A percentile compares a stretch with the other conserved stretches of the same genome.
phyloP scores from a whole-genome alignment of 2,797 vertebrate species.

The Serranus cabrilla region DNA sequence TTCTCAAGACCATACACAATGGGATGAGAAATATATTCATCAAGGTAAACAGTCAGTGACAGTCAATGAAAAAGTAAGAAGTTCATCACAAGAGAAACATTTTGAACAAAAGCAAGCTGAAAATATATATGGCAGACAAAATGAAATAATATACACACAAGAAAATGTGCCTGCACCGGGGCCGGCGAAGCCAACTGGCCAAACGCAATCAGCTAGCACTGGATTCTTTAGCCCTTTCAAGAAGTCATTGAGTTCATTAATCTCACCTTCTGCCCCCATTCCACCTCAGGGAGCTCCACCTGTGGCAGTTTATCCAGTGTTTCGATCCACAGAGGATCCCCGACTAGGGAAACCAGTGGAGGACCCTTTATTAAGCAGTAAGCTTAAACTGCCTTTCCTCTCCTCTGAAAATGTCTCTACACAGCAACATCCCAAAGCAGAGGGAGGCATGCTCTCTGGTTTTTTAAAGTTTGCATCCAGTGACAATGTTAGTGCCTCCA shows the following conservation, averaged over 20 bases:
- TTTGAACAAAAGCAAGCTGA: constrained; percentile 36
- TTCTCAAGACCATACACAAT: constrained; percentile 46
- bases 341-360: constrained; percentile 64
- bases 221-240: constrained; percentile 91
- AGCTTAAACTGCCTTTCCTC: constrained; percentile 83
- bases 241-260: constrained; percentile 91
- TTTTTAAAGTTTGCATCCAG: constrained; percentile 83
- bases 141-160: constrained; percentile 37
- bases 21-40: constrained; percentile 30
- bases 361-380: constrained; percentile 79
- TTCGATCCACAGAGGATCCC: constrained; percentile 83
- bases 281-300: constrained; percentile 77
- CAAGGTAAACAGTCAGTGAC: constrained; percentile 21
- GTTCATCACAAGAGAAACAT: constrained; percentile 51
- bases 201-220: constrained; percentile 64
- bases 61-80: constrained; percentile 37
- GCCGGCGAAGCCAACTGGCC: constrained; percentile 24
- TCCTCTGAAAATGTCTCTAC: constrained; percentile 83
- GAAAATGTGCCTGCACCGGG: constrained; percentile 41
- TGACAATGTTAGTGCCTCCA: constrained; percentile 73
- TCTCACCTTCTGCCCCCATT: constrained; percentile 81
- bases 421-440: constrained; percentile 72
- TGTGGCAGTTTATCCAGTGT: constrained; percentile 83
- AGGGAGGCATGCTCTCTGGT: constrained; percentile 79
- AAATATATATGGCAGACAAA: constrained; percentile 41